phyloP scores from a whole-genome alignment of 2,888 invertebrate genomes.

The Chirona hameri region DNA sequence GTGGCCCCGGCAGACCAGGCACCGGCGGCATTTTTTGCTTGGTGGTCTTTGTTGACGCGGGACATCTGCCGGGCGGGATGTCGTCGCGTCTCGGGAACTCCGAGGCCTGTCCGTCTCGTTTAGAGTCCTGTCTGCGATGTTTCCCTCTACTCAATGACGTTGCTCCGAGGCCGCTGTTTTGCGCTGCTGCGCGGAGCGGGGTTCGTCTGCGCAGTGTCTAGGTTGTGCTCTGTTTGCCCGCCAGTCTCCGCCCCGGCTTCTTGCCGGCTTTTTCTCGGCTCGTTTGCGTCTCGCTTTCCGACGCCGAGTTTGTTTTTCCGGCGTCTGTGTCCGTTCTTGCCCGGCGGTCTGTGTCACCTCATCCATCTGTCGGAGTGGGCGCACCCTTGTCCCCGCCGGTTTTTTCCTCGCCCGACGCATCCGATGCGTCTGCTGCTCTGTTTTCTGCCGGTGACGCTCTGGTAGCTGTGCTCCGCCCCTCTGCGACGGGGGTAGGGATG shows the following conservation, averaged over 20 bases:
- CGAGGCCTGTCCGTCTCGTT: not conserved
- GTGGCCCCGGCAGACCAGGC: not conserved
- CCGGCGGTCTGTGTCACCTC: conserved; percentile 30
- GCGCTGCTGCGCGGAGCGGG: no score
- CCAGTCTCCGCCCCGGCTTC: not conserved
- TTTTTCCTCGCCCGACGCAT: conserved; percentile 32
- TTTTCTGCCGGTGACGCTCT: no score
- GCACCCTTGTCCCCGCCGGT: conserved; percentile 33
- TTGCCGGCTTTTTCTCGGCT: not conserved
- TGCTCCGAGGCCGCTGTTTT: not conserved
- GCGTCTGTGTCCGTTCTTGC: not conserved
- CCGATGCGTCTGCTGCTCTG: not conserved
- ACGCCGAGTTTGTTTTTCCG: not conserved
- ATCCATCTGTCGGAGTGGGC: conserved; percentile 30
- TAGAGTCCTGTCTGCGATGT: not conserved
- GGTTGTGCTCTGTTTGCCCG: no score
- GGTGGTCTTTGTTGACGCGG: not conserved
- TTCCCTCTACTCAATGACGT: not conserved
- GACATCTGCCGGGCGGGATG: not conserved
- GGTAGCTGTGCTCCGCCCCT: no score
- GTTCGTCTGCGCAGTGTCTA: no score
- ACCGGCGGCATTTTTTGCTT: not conserved
- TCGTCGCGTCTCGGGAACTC: not conserved
- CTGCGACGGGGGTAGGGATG: no score
- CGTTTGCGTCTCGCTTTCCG: not conserved